These are phyloP conservation scores for Dryas iulia DNA, from an alignment of 1,140 invertebrate genomes.

Conservation along the genomic window DNA sequence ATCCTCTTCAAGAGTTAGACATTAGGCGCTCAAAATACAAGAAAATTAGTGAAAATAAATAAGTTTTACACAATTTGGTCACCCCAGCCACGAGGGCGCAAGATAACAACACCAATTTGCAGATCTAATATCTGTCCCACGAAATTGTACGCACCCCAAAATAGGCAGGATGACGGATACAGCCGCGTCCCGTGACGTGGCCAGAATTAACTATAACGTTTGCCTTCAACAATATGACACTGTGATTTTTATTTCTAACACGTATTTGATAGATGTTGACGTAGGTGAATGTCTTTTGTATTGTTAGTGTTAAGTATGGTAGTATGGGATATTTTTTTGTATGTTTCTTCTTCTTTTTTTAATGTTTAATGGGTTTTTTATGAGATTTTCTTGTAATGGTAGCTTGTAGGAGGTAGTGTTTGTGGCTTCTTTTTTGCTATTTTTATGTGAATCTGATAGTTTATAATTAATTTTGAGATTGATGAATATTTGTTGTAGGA, in stretches of 20 bases:
- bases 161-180: constrained; percentile 16
- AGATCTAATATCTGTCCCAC: constrained; percentile 62
- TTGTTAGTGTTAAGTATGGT: not conserved
- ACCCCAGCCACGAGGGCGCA: constrained; percentile 41
- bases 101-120: constrained; percentile 67
- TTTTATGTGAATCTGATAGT: too few relatives aligned
- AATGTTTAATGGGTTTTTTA: too few relatives aligned
- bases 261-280: constrained; percentile 26
- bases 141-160: constrained; percentile 43
- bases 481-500: too few relatives aligned
- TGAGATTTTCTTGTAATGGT: too few relatives aligned
- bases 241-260: constrained; percentile 24
- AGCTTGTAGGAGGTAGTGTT: too few relatives aligned
- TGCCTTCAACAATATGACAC: constrained; percentile 18
- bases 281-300: constrained; percentile 12
- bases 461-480: too few relatives aligned
- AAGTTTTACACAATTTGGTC: constrained; percentile 29
- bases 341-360: not conserved
- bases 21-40: not conserved
- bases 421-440: too few relatives aligned
- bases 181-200: constrained; percentile 21
- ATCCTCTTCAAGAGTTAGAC: too few relatives aligned
- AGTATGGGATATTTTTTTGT: too few relatives aligned
- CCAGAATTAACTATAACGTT: constrained; percentile 21
- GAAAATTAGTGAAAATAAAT: not conserved